Evolutionary conservation across 2,113 vertebrate species (phyloP).

Genomic region (Pelvicachromis taeniatus): DNA sequence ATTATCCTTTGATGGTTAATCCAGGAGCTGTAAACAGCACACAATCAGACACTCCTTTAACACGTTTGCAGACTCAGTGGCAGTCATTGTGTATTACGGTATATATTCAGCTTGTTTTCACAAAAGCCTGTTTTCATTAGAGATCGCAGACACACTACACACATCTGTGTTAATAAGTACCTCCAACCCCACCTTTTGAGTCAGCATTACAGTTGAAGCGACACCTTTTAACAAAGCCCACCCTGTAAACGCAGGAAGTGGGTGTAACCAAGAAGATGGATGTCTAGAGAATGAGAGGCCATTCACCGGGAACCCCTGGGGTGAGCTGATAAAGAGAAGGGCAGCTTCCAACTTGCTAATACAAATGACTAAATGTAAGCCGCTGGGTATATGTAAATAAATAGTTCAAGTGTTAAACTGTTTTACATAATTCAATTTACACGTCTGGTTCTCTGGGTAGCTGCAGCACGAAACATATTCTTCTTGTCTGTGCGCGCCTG

Average conservation of each 20-base stretch:
- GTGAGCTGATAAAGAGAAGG: conserved; percentile 25
- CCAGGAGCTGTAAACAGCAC: not conserved
- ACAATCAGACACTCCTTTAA: conserved; percentile 1
- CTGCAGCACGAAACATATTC: not conserved
- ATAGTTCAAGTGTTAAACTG: not conserved
- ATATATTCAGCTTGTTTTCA: not conserved
- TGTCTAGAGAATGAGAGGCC: not conserved
- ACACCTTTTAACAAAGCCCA: conserved; percentile 34
- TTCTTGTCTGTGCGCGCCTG: not conserved
- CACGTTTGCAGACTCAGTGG: conserved; percentile 34
- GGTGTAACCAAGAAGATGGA: not conserved
- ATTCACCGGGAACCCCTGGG: not conserved
- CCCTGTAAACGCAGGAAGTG: conserved; percentile 44
- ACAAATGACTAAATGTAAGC: not conserved
- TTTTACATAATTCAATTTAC: not conserved
- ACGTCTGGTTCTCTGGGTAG: not conserved
- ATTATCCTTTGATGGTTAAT: not conserved
- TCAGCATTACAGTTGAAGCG: not conserved
- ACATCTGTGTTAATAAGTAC: conserved; percentile 13
- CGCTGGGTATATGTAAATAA: not conserved
- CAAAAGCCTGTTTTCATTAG: not conserved
- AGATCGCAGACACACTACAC: not conserved
- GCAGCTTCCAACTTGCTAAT: not conserved
- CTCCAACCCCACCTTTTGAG: conserved; percentile 1
- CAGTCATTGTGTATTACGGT: not conserved